phyloP scores from a whole-genome alignment of 1,140 invertebrate species.

The Trichonephila clavipes region DNA sequence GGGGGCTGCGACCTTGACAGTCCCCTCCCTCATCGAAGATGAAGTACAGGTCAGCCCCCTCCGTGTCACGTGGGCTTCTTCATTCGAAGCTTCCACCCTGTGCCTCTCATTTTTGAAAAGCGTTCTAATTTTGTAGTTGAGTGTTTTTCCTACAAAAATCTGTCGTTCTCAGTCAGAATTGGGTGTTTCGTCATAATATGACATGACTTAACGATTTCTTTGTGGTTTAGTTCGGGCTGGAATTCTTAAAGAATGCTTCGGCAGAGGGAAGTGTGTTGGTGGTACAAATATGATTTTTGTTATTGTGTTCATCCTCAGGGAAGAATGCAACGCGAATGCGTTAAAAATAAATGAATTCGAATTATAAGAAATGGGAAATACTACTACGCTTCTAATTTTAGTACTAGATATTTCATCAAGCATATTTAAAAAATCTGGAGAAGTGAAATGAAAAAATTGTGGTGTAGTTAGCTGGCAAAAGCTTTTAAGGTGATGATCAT shows the following conservation, averaged over 20 bases:
- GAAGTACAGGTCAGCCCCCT: constrained; percentile 19
- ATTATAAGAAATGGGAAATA: no score
- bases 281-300: neutral
- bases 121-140: constrained; percentile 16
- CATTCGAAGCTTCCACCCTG: neutral
- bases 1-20: constrained; percentile 54
- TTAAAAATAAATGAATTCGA: no score
- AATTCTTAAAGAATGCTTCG: neutral
- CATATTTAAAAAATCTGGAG: no score
- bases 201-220: neutral
- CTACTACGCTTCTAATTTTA: no score
- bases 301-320: no score
- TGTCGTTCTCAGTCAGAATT: neutral
- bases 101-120: neutral
- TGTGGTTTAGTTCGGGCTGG: neutral
- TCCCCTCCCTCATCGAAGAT: neutral
- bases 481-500: no score
- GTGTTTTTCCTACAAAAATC: neutral
- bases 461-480: no score
- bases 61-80: constrained; percentile 19
- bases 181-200: neutral
- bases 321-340: no score
- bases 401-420: no score
- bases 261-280: neutral
- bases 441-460: no score